These are phyloP conservation scores for Plumapathes pennacea DNA, from an alignment of 92 coral and sea anemone genomes.

Conservation along the genomic window DNA sequence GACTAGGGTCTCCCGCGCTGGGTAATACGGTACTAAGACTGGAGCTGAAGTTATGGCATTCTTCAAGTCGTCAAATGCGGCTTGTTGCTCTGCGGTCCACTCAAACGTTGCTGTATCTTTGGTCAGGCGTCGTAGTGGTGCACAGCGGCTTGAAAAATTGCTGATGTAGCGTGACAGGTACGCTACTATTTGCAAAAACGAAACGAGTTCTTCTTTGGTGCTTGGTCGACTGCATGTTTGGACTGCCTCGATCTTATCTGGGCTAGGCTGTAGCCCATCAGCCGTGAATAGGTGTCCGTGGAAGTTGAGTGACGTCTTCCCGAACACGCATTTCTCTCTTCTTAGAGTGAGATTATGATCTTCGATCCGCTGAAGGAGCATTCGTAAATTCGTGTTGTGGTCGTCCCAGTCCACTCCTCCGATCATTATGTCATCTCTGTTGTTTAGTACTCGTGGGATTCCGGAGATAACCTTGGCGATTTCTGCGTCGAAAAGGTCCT, in stretches of 20 bases:
- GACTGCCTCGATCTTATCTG: constrained; percentile 49
- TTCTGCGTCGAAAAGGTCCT: constrained; percentile 42
- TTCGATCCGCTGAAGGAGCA: constrained; percentile 32
- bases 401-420: constrained; percentile 53
- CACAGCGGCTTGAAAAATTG: constrained; percentile 53
- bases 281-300: constrained; percentile 63
- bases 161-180: constrained; percentile 45
- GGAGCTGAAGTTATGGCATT: constrained; percentile 43
- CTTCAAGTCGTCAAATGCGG: constrained; percentile 50
- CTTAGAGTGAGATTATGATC: constrained; percentile 41
- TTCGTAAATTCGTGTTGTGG: constrained; percentile 45
- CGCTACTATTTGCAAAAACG: constrained; percentile 61
- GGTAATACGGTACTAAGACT: constrained; percentile 40
- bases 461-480: constrained; percentile 38
- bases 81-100: constrained; percentile 55
- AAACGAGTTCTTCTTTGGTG: constrained; percentile 47
- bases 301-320: constrained; percentile 40
- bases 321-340: constrained; percentile 61
- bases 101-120: constrained; percentile 17
- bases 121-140: constrained; percentile 42
- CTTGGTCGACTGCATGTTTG: constrained; percentile 27
- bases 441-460: constrained; percentile 43
- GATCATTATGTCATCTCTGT: constrained; percentile 53
- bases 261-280: constrained; percentile 59
- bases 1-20: constrained; percentile 42